Percentiles rank a stretch among this genome's conserved stretches.
Conservation (phyloP, 2,113 vertebrate genomes). For the Lamprotornis superbus region DNA sequence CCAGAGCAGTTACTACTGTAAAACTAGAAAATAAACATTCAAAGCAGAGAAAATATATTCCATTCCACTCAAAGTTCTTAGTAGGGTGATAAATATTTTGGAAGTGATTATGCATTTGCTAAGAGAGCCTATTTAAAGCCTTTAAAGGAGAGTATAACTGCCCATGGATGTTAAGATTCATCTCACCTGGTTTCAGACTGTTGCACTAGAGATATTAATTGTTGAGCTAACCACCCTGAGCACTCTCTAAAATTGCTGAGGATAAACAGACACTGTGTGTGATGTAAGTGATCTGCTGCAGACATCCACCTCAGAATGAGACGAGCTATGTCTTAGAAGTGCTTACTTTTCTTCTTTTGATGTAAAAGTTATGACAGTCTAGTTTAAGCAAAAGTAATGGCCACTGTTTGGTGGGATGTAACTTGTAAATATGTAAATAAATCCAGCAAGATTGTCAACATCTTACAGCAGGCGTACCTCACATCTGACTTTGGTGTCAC, state of each 20-base stretch:
- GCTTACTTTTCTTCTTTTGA: background rate
- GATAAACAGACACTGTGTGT: background rate
- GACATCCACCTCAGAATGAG: background rate
- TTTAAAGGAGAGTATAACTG: background rate
- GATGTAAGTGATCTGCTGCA: background rate
- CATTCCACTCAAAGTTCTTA: background rate
- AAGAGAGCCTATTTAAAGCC: background rate
- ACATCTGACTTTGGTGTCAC: background rate
- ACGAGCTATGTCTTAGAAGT: background rate
- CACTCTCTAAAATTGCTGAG: background rate
- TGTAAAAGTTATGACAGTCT: background rate
- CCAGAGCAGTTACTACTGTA: background rate
- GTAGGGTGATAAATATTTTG: constrained; percentile 7
- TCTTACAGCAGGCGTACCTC: background rate
- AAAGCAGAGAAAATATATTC: background rate
- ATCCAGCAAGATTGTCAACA: background rate
- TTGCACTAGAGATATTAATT: background rate
- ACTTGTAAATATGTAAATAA: background rate
- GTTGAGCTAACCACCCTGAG: background rate
- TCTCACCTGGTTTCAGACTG: background rate
- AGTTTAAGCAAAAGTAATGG: background rate
- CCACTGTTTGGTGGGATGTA: background rate
- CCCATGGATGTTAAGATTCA: background rate
- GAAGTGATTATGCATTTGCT: background rate
- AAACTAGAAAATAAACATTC: background rate